These are phyloP conservation scores for Polydrusus tereticollis DNA, from an alignment of 2,888 invertebrate genomes.

Conservation along the genomic window DNA sequence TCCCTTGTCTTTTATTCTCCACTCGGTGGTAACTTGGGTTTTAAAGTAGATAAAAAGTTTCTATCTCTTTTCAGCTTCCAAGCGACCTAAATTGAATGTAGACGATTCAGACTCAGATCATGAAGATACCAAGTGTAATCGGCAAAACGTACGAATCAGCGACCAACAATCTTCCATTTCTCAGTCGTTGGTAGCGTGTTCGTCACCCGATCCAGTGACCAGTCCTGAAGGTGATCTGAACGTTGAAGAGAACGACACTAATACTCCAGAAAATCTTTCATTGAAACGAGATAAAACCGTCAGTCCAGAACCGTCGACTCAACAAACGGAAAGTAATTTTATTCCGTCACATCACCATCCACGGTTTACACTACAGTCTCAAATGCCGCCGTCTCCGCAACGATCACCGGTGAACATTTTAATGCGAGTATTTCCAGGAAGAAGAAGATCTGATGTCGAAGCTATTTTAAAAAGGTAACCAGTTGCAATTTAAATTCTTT, in stretches of 20 bases:
- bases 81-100: constrained; percentile 67
- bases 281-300: constrained; percentile 74
- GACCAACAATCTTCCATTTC: constrained; percentile 29
- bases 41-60: background rate
- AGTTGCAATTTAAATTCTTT: background rate
- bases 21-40: too few relatives aligned
- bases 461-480: constrained; percentile 78
- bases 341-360: constrained; percentile 67
- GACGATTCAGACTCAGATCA: constrained; percentile 69
- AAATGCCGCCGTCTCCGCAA: constrained; percentile 65
- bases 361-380: constrained; percentile 66
- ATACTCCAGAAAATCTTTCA: constrained; percentile 84
- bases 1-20: too few relatives aligned
- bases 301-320: constrained; percentile 67
- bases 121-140: constrained; percentile 61
- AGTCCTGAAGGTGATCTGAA: constrained; percentile 67
- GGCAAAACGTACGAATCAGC: constrained; percentile 28
- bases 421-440: constrained; percentile 89
- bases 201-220: constrained; percentile 58
- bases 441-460: constrained; percentile 89
- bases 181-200: constrained; percentile 63
- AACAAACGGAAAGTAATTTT: constrained; percentile 56
- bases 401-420: constrained; percentile 90
- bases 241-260: constrained; percentile 70
- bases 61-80: constrained; percentile 63